These are phyloP conservation scores for Drosophila dives DNA, from an alignment of 2,888 invertebrate genomes.

Conservation along the genomic window DNA sequence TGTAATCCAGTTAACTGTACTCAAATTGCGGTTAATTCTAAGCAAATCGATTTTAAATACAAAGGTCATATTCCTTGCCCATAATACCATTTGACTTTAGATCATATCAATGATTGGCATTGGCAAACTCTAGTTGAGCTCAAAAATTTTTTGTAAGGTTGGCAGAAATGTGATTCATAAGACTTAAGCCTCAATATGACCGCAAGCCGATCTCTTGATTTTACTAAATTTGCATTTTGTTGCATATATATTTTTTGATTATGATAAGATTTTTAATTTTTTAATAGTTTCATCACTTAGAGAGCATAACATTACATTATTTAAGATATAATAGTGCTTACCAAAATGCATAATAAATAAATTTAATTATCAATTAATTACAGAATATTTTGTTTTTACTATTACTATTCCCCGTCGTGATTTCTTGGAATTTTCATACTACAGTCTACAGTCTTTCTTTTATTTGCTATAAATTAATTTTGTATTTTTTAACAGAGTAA, in stretches of 20 bases:
- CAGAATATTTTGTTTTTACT: neutral
- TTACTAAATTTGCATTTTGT: neutral
- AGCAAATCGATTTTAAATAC: slow-evolving; percentile 44
- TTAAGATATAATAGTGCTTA: neutral
- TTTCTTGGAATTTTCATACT: no score
- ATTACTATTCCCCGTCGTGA: neutral
- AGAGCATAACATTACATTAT: neutral
- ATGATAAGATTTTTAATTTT: neutral
- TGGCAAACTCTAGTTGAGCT: neutral
- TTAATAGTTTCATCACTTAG: neutral
- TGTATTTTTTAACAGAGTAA: no score
- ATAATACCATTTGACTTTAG: neutral
- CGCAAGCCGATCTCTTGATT: neutral
- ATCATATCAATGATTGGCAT: neutral
- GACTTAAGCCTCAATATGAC: neutral
- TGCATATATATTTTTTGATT: neutral
- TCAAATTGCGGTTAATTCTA: slow-evolving; percentile 16
- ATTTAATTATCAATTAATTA: neutral
- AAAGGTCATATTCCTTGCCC: slow-evolving; percentile 6
- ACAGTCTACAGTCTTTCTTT: no score
- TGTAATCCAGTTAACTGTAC: slow-evolving; percentile 1
- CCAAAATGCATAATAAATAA: neutral
- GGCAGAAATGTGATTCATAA: neutral
- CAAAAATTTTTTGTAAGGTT: neutral
- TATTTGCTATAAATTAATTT: no score